Evolutionary conservation across 2,888 invertebrate species (phyloP).

Genomic region (Himalopsyche anomala): DNA sequence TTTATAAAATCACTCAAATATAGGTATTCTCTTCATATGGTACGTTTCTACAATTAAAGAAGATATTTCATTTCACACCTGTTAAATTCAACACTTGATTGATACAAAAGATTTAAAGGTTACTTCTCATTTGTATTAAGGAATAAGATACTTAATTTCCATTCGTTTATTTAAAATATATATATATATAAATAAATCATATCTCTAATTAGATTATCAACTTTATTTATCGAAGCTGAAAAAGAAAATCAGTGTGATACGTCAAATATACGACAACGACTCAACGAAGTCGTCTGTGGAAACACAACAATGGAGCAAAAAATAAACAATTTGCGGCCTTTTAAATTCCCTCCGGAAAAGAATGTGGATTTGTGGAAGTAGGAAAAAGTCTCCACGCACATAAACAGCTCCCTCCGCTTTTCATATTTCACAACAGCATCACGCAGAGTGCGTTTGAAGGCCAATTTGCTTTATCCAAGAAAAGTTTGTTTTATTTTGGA

Average conservation of each 20-base stretch:
- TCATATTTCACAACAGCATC: background rate
- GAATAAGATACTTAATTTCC: no score
- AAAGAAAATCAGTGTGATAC: background rate
- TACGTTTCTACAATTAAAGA: no score
- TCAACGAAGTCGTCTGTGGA: background rate
- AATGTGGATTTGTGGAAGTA: background rate
- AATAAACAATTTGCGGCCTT: constrained; percentile 53
- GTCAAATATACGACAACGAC: constrained; percentile 20
- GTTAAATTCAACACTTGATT: no score
- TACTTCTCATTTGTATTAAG: no score
- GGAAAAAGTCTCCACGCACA: background rate
- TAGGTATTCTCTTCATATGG: no score
- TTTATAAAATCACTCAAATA: no score
- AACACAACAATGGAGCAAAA: constrained; percentile 5
- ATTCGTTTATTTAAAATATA: no score
- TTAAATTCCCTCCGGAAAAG: constrained; percentile 47
- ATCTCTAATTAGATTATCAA: background rate
- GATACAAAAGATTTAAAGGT: no score
- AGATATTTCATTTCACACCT: no score
- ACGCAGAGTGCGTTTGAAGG: background rate
- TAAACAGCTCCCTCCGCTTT: background rate
- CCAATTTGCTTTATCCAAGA: no score
- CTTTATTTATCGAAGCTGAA: background rate
- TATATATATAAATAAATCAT: no score
- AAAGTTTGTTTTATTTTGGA: no score